These are phyloP conservation scores for Ctenomys sociabilis DNA, from an alignment of 2,113 vertebrate genomes.

Conservation along the genomic window DNA sequence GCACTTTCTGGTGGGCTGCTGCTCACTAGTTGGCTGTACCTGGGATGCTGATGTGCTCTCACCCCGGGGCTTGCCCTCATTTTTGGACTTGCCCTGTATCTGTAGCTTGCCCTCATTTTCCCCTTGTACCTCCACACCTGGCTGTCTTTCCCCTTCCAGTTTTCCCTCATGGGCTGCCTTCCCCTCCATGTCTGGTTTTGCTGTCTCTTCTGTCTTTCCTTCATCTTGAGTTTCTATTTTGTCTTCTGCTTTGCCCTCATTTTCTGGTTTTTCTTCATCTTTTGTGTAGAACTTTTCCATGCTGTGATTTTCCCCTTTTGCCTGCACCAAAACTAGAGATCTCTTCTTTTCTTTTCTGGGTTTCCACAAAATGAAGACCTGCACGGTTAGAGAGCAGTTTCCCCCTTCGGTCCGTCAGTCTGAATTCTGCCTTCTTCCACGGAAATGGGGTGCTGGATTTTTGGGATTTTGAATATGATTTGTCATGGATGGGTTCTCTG, in stretches of 20 bases:
- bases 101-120: not conserved
- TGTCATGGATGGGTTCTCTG: not conserved
- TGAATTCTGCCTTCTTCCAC: no score
- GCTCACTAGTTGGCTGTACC: constrained; percentile 15
- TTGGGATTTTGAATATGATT: not conserved
- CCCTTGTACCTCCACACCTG: not conserved
- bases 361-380: no score
- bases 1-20: not conserved
- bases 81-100: not conserved
- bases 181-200: not conserved
- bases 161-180: not conserved
- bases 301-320: constrained; percentile 39
- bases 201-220: constrained; percentile 55
- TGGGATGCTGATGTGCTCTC: constrained; percentile 9
- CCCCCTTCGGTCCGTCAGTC: no score
- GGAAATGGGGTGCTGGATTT: no score
- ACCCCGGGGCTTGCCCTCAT: not conserved
- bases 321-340: no score
- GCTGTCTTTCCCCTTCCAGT: not conserved
- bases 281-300: constrained; percentile 73
- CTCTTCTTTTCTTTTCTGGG: no score
- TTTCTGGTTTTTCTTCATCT: constrained; percentile 67
- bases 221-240: constrained; percentile 48
- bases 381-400: no score
- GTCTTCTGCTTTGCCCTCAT: no score